Percentiles rank a stretch among this genome's conserved stretches.
phyloP scores from a whole-genome alignment of 2,797 vertebrate genomes.

The Cuculus canorus region DNA sequence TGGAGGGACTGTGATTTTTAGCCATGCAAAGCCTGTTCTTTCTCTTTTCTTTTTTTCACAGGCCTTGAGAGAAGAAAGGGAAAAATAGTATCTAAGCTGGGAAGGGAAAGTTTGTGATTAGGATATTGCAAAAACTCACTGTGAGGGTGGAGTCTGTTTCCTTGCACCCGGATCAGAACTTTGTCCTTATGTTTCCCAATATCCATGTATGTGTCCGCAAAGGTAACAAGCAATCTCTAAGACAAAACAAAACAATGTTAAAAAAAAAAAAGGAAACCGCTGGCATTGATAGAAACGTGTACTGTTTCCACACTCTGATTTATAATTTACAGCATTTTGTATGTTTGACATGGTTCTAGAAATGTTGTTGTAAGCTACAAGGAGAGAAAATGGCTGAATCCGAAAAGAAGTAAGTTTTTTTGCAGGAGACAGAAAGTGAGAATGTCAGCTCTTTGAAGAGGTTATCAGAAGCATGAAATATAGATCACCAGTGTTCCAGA shows the following conservation, averaged over 20 bases:
- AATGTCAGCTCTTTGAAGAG: not conserved
- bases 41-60: not conserved
- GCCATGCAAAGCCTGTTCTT: not conserved
- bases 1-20: not conserved
- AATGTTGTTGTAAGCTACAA: not conserved
- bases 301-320: not conserved
- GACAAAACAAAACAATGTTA: not conserved
- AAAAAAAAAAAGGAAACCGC: not conserved
- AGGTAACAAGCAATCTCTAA: not conserved
- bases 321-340: slow-evolving; percentile 11
- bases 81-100: not conserved
- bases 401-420: not conserved
- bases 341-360: not conserved
- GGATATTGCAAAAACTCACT: not conserved
- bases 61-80: not conserved
- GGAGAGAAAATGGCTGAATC: not conserved
- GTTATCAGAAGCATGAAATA: slow-evolving; percentile 4
- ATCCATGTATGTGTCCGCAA: not conserved
- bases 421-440: slow-evolving; percentile 11
- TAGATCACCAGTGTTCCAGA: not conserved
- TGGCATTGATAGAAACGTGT: not conserved
- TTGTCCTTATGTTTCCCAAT: not conserved
- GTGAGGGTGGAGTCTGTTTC: not conserved
- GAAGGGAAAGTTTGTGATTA: not conserved
- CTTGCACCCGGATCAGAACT: not conserved